Evolutionary conservation across 2,797 vertebrate genomes (phyloP), one percentile per base, ranked within the genome.

Genomic region (Ceryle rudis): DNA sequence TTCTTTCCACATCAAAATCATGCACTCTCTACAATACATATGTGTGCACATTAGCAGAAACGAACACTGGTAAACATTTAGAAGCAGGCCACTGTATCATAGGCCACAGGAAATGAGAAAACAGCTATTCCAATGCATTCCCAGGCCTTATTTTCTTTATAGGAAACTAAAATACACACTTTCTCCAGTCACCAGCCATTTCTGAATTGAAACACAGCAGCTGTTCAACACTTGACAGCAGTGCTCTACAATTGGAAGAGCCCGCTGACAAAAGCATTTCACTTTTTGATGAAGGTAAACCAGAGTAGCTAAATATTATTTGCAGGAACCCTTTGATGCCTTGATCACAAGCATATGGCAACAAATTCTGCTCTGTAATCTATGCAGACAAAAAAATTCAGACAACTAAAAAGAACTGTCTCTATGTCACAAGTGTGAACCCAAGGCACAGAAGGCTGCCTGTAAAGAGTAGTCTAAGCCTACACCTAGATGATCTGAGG

Each of bases 101-200:
- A 87, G 58, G 42, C 73, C 79, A 51, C 55, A 92, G 49, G 11
- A 62, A 93, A 79, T 60, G 35, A 80, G 81, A 81, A 93, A 95
- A 69, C n/a, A 90, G 39, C 25, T 58, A 42, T 64, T 81, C 55
- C 81, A 87, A 80, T 87, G 57, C 31, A 69, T 64, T 91, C 61
- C 52, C 74, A 78, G 67, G 72, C 61, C 35, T 89, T 81, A 10
- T 74, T 91, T 85, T 74, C 81, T 61, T 87, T 73, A 62, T 6
- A 69, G 61, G 15, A 57, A 90, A 51, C 33, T 88, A 31, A 91
- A 91, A 83, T 0, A 2, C 42, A 65, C 28, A 37, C 65, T 89
- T 96, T 92, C 79, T 83, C 37, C 39, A 58, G 65, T 57, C 74
- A 90, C 23, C 37, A 72, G n/a, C 21, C 72, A 69, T 81, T 91